Evolutionary conservation across 2,888 invertebrate species (phyloP).

Genomic region (Kryphioiulus occultus): DNA sequence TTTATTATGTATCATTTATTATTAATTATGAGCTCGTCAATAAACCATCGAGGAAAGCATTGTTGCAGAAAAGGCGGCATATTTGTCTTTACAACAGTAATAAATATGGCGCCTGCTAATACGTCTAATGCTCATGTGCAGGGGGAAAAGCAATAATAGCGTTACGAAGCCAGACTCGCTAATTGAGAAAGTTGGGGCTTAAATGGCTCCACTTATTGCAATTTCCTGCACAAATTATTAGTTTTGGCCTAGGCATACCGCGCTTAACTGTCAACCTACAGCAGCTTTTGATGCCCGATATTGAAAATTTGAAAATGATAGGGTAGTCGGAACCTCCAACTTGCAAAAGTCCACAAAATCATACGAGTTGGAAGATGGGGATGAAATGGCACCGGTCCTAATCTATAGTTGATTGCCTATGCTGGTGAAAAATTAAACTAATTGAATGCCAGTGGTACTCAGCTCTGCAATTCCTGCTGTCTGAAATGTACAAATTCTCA

Average conservation of each 20-base stretch:
- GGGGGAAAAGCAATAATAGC: background rate
- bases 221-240: background rate
- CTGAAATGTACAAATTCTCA: background rate
- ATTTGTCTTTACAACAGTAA: background rate
- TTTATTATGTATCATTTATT: background rate
- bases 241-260: background rate
- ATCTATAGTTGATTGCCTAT: background rate
- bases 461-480: background rate
- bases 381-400: background rate
- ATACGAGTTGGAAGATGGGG: background rate
- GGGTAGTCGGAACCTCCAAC: conserved; percentile 6
- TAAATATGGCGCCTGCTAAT: background rate
- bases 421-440: background rate
- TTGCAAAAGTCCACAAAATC: background rate
- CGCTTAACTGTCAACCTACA: conserved; percentile 17
- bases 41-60: background rate
- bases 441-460: background rate
- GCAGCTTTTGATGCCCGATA: background rate
- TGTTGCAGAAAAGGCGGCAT: no score
- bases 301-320: conserved; percentile 23
- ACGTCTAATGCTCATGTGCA: background rate
- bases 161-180: background rate
- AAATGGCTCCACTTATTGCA: conserved; percentile 8
- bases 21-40: background rate
- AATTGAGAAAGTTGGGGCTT: background rate